A percentile compares a stretch with the other conserved stretches of the same genome.
phyloP scores from a whole-genome alignment of 2,888 invertebrate species.

The Mimas tiliae region DNA sequence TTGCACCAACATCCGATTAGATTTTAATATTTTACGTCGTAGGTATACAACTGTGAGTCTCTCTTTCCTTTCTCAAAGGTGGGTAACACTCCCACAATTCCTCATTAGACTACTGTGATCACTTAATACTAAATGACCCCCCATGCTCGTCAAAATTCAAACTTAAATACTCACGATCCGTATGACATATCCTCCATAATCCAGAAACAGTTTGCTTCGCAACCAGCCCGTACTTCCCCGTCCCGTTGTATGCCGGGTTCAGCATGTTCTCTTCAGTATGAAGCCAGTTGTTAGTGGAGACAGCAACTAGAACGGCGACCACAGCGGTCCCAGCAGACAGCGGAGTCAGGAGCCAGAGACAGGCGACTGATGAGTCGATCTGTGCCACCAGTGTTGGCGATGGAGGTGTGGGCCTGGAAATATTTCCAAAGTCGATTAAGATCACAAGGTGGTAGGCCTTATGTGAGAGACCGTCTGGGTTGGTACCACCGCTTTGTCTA shows the following conservation, averaged over 20 bases:
- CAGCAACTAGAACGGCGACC: conserved; percentile 89
- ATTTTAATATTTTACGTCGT: too few species aligned
- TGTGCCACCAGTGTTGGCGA: conserved; percentile 77
- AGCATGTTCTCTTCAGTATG: conserved; percentile 94
- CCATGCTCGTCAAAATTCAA: background rate
- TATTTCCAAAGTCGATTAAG: background rate
- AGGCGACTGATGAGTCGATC: conserved; percentile 86
- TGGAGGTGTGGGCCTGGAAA: conserved; percentile 76
- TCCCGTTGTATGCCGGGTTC: conserved; percentile 90
- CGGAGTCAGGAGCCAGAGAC: conserved; percentile 86
- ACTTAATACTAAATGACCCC: too few species aligned
- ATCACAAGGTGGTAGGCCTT: too few species aligned
- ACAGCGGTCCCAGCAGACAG: conserved; percentile 89
- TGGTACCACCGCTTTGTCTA: too few species aligned
- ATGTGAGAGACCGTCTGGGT: too few species aligned
- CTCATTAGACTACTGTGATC: too few species aligned
- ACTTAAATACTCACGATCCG: conserved; percentile 88
- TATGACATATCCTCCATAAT: conserved; percentile 91
- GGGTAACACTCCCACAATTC: too few species aligned
- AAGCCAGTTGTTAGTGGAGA: conserved; percentile 93
- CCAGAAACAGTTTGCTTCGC: conserved; percentile 92
- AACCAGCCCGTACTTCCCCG: conserved; percentile 88
- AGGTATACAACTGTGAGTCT: too few species aligned
- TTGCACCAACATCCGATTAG: too few species aligned
- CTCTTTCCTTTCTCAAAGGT: too few species aligned